phyloP scores from a whole-genome alignment of 2,888 invertebrate genomes.

The Tetragnatha montana region DNA sequence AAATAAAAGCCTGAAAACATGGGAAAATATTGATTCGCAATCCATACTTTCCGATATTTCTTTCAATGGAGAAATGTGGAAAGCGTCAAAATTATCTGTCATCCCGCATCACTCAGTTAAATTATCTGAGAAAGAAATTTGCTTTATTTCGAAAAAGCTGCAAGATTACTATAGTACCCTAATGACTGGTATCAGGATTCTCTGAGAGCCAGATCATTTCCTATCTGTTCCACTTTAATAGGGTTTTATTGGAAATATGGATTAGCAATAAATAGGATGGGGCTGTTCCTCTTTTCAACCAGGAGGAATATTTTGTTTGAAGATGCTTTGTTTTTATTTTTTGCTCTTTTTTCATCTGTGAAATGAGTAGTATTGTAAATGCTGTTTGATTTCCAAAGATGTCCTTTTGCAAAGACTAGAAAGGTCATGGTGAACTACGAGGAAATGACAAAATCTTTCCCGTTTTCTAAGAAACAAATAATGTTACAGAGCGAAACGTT shows the following conservation, averaged over 20 bases:
- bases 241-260: conserved; percentile 57
- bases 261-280: conserved; percentile 28
- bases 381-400: too few species aligned
- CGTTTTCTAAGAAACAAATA: too few species aligned
- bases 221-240: conserved; percentile 44
- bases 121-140: conserved; percentile 39
- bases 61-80: not conserved
- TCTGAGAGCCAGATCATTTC: conserved; percentile 12
- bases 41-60: not conserved
- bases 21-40: not conserved
- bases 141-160: conserved; percentile 26
- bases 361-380: too few species aligned
- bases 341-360: too few species aligned
- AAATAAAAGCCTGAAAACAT: conserved; percentile 5
- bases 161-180: not conserved
- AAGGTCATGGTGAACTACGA: too few species aligned
- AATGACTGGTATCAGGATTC: conserved; percentile 25
- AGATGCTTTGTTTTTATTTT: too few species aligned
- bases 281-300: not conserved
- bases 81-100: conserved; percentile 37
- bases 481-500: too few species aligned
- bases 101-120: conserved; percentile 19
- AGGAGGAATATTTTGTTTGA: not conserved
- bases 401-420: too few species aligned
- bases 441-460: too few species aligned